Base-by-base conservation (phyloP, 2,888 invertebrate genomes). In the Psylliodes chrysocephalus region DNA sequence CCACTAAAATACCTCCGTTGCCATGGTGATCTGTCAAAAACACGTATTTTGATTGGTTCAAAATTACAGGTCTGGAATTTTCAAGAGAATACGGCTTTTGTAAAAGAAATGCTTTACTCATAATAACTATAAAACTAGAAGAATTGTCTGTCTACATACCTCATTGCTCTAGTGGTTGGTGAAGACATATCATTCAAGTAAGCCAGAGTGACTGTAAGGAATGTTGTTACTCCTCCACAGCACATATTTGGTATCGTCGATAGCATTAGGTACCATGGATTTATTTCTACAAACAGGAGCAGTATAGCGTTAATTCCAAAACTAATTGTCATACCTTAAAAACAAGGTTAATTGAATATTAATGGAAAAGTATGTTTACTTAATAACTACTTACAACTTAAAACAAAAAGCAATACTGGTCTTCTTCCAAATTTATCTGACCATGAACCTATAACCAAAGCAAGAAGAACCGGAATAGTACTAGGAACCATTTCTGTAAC, bases 371-470 rank as follows among this genome's bases (percentile, higher is more conserved):
- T 12, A 35, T 35, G 14, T 22, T 22, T n/a, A 35, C 3, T 35
- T 35, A 30, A 30, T 8, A 8, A 28, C n/a, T 1, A 55, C 56
- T 56, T 12, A 56, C 56, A 35, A 3, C 12, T 5, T 1, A 35
- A 5, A 6, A 46, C 19, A 22, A 19, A 46, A 2, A 56, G 2
- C 3, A 56, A 3, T 2, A 30, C 46, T 8, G 56, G 56, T 42
- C 19, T 56, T 35, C 56, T 46, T 30, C 56, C 56, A 17, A 33
- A 35, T 12, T 46, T 56, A 14, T 56, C 56, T 7, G 56, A 56
- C 56, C 56, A 56, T n/a, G 56, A 44, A 10, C 56, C 56, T 18
- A 56, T 15, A 8, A 30, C 7, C 14, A 56, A 22, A 14, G 56
- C 30, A 6, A 56, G 12, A 7, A 56, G 1, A 18, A 56, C 33